Percentiles rank a stretch among this genome's conserved stretches.
Conservation (phyloP, 2,888 invertebrate genomes). For the Catocala sponsa region DNA sequence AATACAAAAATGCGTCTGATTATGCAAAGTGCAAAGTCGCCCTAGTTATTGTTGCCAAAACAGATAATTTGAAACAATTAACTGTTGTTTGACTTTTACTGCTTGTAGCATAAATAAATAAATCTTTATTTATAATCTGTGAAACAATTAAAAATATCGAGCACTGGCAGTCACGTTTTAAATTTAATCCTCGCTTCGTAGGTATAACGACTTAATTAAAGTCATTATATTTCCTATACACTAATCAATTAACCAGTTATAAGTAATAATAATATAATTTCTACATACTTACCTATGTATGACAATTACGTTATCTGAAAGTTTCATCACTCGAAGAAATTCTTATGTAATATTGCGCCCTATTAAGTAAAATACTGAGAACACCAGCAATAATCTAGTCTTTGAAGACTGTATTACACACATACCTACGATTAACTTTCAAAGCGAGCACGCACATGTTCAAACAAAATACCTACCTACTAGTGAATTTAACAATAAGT, state of each 20-base stretch:
- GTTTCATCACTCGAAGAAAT: slow-evolving; percentile 18
- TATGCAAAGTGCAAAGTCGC: slow-evolving; percentile 3
- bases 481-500: no score
- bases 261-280: not conserved
- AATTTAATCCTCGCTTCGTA: not conserved
- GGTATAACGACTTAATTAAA: not conserved
- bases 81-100: no score
- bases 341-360: slow-evolving; percentile 12
- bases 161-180: no score
- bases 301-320: slow-evolving; percentile 8
- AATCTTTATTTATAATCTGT: no score
- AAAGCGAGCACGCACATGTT: no score
- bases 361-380: not conserved
- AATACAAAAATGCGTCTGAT: slow-evolving; percentile 6
- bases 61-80: not conserved
- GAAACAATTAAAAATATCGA: no score
- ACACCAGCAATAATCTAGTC: not conserved
- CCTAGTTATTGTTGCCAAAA: slow-evolving; percentile 14
- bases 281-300: not conserved
- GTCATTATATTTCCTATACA: not conserved
- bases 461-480: no score
- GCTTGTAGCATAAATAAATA: no score
- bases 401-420: no score
- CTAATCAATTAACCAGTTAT: not conserved
- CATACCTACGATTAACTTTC: no score